phyloP scores from a whole-genome alignment of 1,140 invertebrate genomes.

The Arion vulgaris region DNA sequence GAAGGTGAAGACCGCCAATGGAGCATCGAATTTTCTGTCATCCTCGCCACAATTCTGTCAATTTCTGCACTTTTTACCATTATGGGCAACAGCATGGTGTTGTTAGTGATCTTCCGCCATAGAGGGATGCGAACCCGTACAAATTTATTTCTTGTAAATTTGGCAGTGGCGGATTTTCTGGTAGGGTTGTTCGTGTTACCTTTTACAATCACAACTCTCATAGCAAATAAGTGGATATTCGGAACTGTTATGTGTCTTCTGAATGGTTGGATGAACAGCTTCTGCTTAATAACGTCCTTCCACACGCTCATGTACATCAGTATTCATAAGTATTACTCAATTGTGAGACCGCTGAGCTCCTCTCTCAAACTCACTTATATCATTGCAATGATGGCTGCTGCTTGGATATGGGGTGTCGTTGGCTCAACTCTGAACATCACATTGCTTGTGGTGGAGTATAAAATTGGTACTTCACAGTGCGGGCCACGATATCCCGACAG shows the following conservation, averaged over 20 bases:
- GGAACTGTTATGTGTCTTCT: conserved; percentile 64
- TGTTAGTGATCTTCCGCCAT: conserved; percentile 69
- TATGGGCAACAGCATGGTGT: conserved; percentile 66
- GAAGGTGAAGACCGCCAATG: conserved; percentile 10
- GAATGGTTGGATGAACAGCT: conserved; percentile 73
- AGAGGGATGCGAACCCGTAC: conserved; percentile 73
- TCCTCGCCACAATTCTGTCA: conserved; percentile 41
- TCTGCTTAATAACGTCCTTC: conserved; percentile 74
- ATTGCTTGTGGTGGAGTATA: conserved; percentile 69
- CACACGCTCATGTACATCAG: conserved; percentile 76
- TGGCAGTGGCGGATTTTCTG: conserved; percentile 74
- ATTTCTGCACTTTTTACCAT: conserved; percentile 44
- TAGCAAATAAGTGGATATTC: conserved; percentile 71
- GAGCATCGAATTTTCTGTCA: conserved; percentile 41
- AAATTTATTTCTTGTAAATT: conserved; percentile 73
- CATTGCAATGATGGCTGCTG: conserved; percentile 70
- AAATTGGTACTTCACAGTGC: conserved; percentile 73
- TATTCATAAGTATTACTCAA: conserved; percentile 72
- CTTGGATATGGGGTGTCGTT: conserved; percentile 73
- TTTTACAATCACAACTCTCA: conserved; percentile 71
- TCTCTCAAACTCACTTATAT: conserved; percentile 70
- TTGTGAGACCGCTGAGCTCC: conserved; percentile 71
- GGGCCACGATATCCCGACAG: conserved; percentile 70
- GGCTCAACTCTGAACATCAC: conserved; percentile 68
- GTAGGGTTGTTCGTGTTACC: conserved; percentile 72